Base-by-base conservation (phyloP, 2,113 vertebrate genomes). In the Atherinomorus stipes region DNA sequence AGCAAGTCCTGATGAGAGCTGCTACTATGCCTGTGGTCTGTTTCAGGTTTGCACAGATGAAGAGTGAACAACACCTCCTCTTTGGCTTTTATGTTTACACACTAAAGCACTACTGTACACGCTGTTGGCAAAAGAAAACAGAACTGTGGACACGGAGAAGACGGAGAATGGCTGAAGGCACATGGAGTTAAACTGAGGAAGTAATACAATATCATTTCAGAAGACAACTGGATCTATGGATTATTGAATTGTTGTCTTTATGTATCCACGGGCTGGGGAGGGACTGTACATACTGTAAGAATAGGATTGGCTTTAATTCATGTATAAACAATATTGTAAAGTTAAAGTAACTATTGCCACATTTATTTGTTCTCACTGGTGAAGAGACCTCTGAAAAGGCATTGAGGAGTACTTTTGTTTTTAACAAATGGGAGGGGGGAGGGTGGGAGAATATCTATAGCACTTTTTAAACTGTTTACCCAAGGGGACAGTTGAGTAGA, bases 21-120 rank as follows among this genome's bases (percentile, higher is more conserved):
- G 8, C 9, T 15, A 18, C n/a, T n/a, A n/a, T n/a, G n/a, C 49
- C 15, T 62, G 7, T n/a, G 38, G 7, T 89, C 37, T 70, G 45
- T 70, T 87, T 18, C 91, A 99, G 97, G 98, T 99, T 80, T 99
- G 98, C 95, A 98, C 97, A 72, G 98, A 99, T 58, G 98, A 99
- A 94, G 98, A 99, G 91, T 99, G 94, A 99, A 81, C 58, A 6
- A 78, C 66, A 81, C 81, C 89, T 80, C 71, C 45, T 74, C 69
- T 68, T 72, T 59, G 80, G 79, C 88, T 91, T 83, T 88, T 53
- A 84, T 52, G 89, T 93, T 93, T 92, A 94, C 89, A 92, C 75
- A 90, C 78, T 57, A 81, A 91, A 94, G 95, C 96, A 96, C 96
- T 97, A 95, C 96, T 97, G 95, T 96, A 95, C 95, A 95, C 93